Evolutionary conservation across 2,888 invertebrate species (phyloP), one percentile per base, ranked within the genome.

Genomic region (Idaea aversata): DNA sequence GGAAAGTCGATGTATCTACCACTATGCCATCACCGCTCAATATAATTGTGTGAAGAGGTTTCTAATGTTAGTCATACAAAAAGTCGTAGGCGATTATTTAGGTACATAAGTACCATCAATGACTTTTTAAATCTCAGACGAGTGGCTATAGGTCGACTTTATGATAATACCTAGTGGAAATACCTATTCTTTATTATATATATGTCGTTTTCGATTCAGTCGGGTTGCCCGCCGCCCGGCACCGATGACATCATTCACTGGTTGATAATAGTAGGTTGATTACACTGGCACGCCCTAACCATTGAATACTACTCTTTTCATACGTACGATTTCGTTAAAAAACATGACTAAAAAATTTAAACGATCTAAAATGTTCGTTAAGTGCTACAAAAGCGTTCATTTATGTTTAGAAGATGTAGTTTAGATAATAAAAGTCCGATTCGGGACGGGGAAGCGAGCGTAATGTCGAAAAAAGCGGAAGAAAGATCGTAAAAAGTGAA

Each of bases 221-320:
- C 83, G 91, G 80, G 64, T 90, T 81, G 83, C 78, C 80, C 70
- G 72, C 79, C 78, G 77, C 81, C 82, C 47, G 47, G 80, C 84
- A 67, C 16, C n/a, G 86, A 82, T 90, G 90, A 91, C 88, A 88
- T 90, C 91, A 91, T 82, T 71, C 69, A 79, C 84, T 84, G 81
- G 80, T 81, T 87, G 88, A 90, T 90, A 90, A 87, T 82, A 80
- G 72, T 72, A 66, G 73, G 88, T 85, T 88, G 87, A 85, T 84
- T 80, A 76, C 62, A 61, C 72, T 80, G 89, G 80, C 88, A 90
- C 91, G 83, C 91, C 91, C 47, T 47, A 47, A 47, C 47, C 25
- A 25, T 25, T 47, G 47, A 47, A 47, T 47, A 47, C 47, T n/a
- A 47, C 47, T 47, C 13, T 47, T 10, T 47, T 13, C 47, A 47